Evolutionary conservation across 2,797 vertebrate genomes (phyloP).

Genomic region (Aselliscus stoliczkanus): DNA sequence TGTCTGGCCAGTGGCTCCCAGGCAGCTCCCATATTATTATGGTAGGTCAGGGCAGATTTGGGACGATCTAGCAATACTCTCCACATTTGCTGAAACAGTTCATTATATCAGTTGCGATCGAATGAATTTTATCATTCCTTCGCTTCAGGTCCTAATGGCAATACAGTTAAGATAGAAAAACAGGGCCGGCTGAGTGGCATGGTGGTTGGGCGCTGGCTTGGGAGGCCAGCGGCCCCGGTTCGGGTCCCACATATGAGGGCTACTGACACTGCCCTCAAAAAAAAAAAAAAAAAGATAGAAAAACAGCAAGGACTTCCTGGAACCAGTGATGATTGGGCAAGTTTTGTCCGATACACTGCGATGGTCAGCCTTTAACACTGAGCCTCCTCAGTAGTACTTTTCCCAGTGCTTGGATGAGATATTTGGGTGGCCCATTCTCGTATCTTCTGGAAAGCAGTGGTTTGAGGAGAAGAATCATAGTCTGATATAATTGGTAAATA

Average conservation of each 20-base stretch:
- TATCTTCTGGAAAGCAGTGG: neutral
- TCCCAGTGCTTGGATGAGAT: neutral
- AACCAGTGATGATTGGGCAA: neutral
- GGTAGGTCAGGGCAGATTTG: neutral
- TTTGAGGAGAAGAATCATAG: neutral
- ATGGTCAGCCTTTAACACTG: neutral
- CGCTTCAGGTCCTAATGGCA: neutral
- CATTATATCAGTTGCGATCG: neutral
- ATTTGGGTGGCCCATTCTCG: accelerated
- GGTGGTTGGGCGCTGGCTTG: no score
- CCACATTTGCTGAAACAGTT: neutral
- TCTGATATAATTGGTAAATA: neutral
- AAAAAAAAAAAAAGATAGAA: no score
- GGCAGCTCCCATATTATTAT: neutral
- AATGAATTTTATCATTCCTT: neutral
- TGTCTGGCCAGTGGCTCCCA: neutral
- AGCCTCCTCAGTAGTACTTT: neutral
- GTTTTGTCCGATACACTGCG: neutral
- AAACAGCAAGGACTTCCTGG: neutral
- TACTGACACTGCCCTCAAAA: no score
- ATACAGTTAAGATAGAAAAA: neutral
- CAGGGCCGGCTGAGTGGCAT: no score
- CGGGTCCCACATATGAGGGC: no score
- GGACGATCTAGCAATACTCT: neutral
- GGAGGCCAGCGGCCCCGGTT: no score